Percentiles rank a stretch among this genome's conserved stretches.
These are phyloP conservation scores for Hirudo medicinalis DNA, from an alignment of 1,140 invertebrate species.

Conservation along the genomic window DNA sequence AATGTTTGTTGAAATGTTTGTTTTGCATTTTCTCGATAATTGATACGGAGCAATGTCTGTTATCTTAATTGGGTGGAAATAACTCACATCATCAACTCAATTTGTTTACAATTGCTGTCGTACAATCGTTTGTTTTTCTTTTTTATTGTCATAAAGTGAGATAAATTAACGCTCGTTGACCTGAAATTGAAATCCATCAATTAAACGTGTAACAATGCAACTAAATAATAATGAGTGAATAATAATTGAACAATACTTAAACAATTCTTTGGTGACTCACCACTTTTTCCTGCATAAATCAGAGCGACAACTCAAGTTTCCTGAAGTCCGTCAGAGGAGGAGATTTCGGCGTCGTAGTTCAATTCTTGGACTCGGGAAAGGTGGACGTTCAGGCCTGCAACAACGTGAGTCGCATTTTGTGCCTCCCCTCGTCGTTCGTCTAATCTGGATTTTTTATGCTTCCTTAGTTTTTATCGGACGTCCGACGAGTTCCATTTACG, in stretches of 20 bases:
- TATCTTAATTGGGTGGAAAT: too few species aligned
- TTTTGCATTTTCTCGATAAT: too few species aligned
- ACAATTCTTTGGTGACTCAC: background rate
- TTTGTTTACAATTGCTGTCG: background rate
- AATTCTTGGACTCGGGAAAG: background rate
- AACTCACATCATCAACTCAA: too few species aligned
- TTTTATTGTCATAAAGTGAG: background rate
- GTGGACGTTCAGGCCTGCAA: constrained; percentile 3
- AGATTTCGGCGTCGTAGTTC: background rate
- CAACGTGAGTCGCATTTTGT: background rate
- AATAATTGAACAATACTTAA: background rate
- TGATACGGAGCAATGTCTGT: too few species aligned
- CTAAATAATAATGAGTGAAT: background rate
- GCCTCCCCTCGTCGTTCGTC: too few species aligned
- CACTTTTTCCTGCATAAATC: background rate
- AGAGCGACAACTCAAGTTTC: constrained; percentile 4
- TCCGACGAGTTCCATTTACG: too few species aligned
- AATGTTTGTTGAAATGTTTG: too few species aligned
- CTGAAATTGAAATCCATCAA: background rate
- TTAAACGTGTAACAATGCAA: background rate
- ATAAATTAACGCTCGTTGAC: background rate
- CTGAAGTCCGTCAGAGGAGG: constrained; percentile 1
- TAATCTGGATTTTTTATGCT: too few species aligned
- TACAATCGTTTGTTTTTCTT: background rate
- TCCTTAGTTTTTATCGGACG: too few species aligned